Percentiles rank a stretch among this genome's conserved stretches.
Evolutionary conservation across 2,113 vertebrate genomes (phyloP).

Genomic region (Coptodon bakossiorum): DNA sequence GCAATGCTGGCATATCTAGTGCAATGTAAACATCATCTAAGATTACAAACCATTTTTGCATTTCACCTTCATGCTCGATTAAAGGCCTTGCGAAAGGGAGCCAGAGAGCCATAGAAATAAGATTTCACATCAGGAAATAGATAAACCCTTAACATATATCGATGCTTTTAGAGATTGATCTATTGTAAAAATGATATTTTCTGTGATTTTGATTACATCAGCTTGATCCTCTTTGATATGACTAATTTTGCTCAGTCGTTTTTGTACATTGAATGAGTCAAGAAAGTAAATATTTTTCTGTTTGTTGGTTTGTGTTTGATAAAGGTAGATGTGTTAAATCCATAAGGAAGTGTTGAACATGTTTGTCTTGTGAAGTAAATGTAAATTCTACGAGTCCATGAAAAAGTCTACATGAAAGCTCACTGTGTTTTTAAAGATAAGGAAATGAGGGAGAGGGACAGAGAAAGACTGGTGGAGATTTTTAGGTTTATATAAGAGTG

Average conservation of each 20-base stretch:
- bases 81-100: constrained; percentile 65
- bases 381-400: constrained; percentile 62
- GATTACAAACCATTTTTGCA: constrained; percentile 45
- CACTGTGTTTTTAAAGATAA: constrained; percentile 55
- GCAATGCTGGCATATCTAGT: constrained; percentile 36
- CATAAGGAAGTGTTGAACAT: constrained; percentile 60
- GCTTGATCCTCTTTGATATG: constrained; percentile 60
- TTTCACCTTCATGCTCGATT: constrained; percentile 66
- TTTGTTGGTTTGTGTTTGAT: constrained; percentile 58
- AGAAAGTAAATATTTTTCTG: constrained; percentile 48
- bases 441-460: background rate
- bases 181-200: constrained; percentile 42
- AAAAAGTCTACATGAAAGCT: constrained; percentile 50
- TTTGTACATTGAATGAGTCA: constrained; percentile 58
- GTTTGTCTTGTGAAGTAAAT: constrained; percentile 69
- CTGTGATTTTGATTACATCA: constrained; percentile 56
- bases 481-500: constrained; percentile 29
- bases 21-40: constrained; percentile 31
- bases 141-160: constrained; percentile 34
- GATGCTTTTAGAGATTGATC: constrained; percentile 46
- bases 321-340: constrained; percentile 59
- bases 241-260: constrained; percentile 58
- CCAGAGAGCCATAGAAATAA: constrained; percentile 65
- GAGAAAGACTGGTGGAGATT: background rate
- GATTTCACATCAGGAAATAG: constrained; percentile 57